These are phyloP conservation scores for Parus major DNA, from an alignment of 2,113 vertebrate genomes.

Conservation along the genomic window DNA sequence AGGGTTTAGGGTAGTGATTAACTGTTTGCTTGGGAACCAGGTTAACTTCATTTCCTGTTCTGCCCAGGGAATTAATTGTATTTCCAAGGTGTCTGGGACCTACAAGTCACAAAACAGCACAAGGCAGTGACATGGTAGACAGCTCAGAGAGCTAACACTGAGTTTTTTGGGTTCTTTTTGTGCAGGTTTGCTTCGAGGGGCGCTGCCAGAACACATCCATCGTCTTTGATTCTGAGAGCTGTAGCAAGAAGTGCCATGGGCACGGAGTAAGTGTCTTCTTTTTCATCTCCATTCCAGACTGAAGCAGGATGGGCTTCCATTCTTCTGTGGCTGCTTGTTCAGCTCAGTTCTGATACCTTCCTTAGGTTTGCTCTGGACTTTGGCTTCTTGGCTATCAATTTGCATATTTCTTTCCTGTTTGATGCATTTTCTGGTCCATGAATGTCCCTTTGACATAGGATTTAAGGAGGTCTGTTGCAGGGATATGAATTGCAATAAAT, in stretches of 20 bases:
- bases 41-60: not conserved
- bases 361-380: not conserved
- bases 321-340: not conserved
- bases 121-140: not conserved
- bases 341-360: not conserved
- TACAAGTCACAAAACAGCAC: not conserved
- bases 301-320: not conserved
- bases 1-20: not conserved
- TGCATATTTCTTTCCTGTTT: not conserved
- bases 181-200: constrained; percentile 93
- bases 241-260: constrained; percentile 86
- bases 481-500: not conserved
- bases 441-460: not conserved
- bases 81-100: not conserved
- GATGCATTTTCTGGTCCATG: not conserved
- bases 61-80: not conserved
- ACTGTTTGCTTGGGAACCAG: not conserved
- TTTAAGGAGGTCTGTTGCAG: not conserved
- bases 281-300: not conserved
- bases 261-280: constrained; percentile 81
- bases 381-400: not conserved
- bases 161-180: not conserved
- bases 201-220: constrained; percentile 89
- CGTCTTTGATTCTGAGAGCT: constrained; percentile 84
- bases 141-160: not conserved